phyloP scores from a whole-genome alignment of 2,888 invertebrate genomes.

The Drosophila picticornis region DNA sequence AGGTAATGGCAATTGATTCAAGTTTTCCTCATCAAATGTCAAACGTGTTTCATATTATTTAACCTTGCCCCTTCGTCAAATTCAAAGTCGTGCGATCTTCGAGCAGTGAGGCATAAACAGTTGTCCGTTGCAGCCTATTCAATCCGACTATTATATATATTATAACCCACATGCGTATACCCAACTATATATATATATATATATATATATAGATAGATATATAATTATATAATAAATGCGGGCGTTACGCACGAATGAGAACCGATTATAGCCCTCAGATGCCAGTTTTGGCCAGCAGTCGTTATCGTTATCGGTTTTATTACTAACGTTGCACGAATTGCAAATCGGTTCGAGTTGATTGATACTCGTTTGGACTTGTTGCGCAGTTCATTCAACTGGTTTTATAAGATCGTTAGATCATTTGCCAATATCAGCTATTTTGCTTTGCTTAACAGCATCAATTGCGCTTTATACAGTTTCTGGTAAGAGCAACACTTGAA shows the following conservation, averaged over 20 bases:
- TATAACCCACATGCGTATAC: constrained; percentile 1
- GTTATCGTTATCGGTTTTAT: constrained; percentile 43
- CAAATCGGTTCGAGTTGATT: constrained; percentile 31
- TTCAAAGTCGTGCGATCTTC: constrained; percentile 24
- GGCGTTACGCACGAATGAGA: constrained; percentile 56
- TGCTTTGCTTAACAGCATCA: constrained; percentile 8
- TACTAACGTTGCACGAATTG: constrained; percentile 24
- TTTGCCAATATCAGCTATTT: constrained; percentile 12
- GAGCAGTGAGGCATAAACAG: constrained; percentile 28
- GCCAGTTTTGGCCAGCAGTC: constrained; percentile 46
- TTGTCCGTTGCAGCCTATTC: neutral
- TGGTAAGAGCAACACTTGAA: constrained; percentile 5
- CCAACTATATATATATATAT: constrained; percentile 9
- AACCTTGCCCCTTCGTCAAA: constrained; percentile 7
- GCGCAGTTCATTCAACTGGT: constrained; percentile 54
- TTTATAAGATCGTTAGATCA: constrained; percentile 12
- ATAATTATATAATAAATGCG: constrained; percentile 19
- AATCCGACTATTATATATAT: neutral
- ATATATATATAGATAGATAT: constrained; percentile 21
- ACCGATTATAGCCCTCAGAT: constrained; percentile 37
- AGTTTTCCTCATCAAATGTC: constrained; percentile 22
- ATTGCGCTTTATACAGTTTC: neutral
- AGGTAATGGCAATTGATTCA: constrained; percentile 38
- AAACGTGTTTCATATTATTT: constrained; percentile 10
- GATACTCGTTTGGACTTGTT: constrained; percentile 12